phyloP scores from a whole-genome alignment of 1,140 invertebrate species.

The Neuroterus valhalla region DNA sequence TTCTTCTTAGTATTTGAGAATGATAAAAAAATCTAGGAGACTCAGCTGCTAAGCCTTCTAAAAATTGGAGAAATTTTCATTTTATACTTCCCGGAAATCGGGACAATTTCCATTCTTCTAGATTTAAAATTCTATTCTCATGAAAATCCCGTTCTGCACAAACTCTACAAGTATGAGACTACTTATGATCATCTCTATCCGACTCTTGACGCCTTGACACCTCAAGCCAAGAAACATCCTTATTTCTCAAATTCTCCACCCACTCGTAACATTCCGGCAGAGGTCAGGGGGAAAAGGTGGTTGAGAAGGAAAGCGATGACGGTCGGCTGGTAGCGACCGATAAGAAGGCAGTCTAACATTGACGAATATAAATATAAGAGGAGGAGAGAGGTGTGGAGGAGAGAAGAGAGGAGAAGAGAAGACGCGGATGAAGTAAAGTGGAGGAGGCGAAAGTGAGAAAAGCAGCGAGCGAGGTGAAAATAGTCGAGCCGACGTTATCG shows the following conservation, averaged over 20 bases:
- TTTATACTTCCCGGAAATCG: too few relatives aligned
- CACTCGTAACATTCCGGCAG: not conserved
- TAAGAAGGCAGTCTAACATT: conserved; percentile 47
- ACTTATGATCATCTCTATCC: too few relatives aligned
- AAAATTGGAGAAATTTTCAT: too few relatives aligned
- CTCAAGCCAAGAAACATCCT: not conserved
- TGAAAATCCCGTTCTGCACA: too few relatives aligned
- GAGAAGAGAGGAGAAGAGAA: conserved; percentile 36
- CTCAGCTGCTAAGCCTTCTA: too few relatives aligned
- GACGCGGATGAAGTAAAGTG: conserved; percentile 22
- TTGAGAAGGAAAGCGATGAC: conserved; percentile 43
- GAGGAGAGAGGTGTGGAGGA: conserved; percentile 2
- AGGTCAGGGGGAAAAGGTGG: conserved; percentile 14
- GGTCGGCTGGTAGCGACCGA: conserved; percentile 45
- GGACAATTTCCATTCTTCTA: too few relatives aligned
- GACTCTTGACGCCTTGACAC: not conserved
- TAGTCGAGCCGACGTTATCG: conserved; percentile 52
- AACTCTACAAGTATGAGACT: too few relatives aligned
- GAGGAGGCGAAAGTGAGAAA: not conserved
- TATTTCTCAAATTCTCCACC: conserved; percentile 17
- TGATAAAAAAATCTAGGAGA: too few relatives aligned
- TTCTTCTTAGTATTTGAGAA: too few relatives aligned
- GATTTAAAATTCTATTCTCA: too few relatives aligned
- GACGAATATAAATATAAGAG: conserved; percentile 56
- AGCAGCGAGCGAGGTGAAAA: conserved; percentile 5